Conservation (phyloP, 2,797 vertebrate species). For the Lycodopsis pacificus region DNA sequence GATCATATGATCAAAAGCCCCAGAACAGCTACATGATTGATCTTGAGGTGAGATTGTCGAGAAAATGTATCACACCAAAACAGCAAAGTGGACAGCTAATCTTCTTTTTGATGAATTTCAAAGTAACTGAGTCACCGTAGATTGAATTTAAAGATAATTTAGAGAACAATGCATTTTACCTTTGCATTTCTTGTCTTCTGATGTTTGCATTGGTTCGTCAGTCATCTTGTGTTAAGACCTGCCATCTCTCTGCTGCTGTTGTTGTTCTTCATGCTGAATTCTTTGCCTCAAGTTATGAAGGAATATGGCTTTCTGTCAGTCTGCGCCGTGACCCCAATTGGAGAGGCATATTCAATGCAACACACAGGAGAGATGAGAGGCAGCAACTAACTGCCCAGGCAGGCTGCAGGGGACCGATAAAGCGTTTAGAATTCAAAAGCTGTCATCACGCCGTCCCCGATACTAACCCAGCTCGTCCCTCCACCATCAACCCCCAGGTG, state of each 20-base stretch:
- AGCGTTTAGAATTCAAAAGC: conserved; percentile 78
- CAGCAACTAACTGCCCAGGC: conserved; percentile 59
- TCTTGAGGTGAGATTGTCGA: not conserved
- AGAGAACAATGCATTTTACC: not conserved
- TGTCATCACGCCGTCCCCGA: conserved; percentile 66
- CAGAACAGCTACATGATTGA: not conserved
- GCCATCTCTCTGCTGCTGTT: conserved; percentile 30
- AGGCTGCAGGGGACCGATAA: conserved; percentile 82
- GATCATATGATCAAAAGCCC: conserved; percentile 1
- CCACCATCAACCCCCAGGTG: conserved; percentile 61
- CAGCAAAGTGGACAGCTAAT: not conserved
- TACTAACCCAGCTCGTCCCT: conserved; percentile 42
- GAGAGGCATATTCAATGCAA: conserved; percentile 81
- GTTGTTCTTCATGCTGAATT: conserved; percentile 63
- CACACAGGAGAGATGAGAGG: conserved; percentile 77
- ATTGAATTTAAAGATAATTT: not conserved
- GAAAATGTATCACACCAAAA: not conserved
- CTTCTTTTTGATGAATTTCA: not conserved
- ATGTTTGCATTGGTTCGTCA: conserved; percentile 34
- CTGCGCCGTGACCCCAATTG: conserved; percentile 80
- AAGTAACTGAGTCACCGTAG: not conserved
- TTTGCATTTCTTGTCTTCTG: conserved; percentile 19
- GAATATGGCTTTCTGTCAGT: conserved; percentile 77
- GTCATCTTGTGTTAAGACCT: conserved; percentile 47
- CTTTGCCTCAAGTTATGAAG: conserved; percentile 67